phyloP scores from a whole-genome alignment of 2,797 vertebrate genomes.

The Lithobates sylvaticus region DNA sequence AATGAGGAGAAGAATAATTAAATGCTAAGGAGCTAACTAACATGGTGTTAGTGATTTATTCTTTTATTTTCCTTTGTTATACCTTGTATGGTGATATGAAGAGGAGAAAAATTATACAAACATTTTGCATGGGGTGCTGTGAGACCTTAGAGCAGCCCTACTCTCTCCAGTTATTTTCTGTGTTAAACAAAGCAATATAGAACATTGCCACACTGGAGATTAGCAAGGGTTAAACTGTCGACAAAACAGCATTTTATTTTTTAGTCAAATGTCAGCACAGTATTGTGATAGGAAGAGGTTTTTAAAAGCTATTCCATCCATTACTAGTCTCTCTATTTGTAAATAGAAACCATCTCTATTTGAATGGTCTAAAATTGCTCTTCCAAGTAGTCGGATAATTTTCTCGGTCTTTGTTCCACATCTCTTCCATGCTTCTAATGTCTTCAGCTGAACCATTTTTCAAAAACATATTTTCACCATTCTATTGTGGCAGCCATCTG shows the following conservation, averaged over 20 bases:
- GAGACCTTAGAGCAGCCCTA: too few species aligned
- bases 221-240: not conserved
- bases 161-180: too few species aligned
- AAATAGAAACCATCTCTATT: conserved; percentile 1
- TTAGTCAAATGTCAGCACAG: not conserved
- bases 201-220: not conserved
- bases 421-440: not conserved
- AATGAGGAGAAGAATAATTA: too few species aligned
- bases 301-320: not conserved
- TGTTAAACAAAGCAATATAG: too few species aligned
- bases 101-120: too few species aligned
- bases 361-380: not conserved
- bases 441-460: not conserved
- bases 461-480: not conserved
- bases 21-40: too few species aligned
- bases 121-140: too few species aligned
- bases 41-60: too few species aligned
- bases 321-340: not conserved
- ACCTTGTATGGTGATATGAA: too few species aligned
- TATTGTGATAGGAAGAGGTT: not conserved
- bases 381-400: not conserved
- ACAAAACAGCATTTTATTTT: not conserved
- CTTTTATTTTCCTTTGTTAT: too few species aligned
- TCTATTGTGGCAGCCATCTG: not conserved
- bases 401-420: not conserved